Conservation (phyloP, 1,140 invertebrate genomes). For the Parasteatoda tepidariorum region DNA sequence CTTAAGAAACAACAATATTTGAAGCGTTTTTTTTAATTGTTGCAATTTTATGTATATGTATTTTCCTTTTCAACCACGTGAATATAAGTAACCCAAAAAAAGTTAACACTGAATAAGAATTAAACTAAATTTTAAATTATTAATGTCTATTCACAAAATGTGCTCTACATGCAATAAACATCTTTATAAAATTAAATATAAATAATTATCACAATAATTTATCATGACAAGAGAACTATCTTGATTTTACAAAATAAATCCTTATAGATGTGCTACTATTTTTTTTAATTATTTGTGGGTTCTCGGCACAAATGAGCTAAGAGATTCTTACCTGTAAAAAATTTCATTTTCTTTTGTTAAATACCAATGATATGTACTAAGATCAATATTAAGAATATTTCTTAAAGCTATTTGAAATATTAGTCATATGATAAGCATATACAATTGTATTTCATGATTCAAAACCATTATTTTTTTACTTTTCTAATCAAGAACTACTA, state of each 20-base stretch:
- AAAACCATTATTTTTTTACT: background rate
- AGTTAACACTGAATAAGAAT: background rate
- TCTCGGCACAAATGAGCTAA: no score
- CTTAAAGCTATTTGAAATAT: background rate
- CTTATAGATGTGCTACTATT: no score
- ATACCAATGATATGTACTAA: no score
- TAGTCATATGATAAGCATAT: background rate
- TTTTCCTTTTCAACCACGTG: background rate
- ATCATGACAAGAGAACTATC: no score
- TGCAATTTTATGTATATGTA: no score
- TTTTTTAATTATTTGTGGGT: no score
- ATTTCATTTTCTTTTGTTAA: no score
- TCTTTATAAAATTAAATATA: background rate
- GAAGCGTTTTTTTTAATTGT: background rate
- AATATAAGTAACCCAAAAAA: background rate
- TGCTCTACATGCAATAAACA: background rate
- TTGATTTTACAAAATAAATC: no score
- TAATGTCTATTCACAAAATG: background rate
- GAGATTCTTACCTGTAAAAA: no score
- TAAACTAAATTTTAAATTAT: background rate
- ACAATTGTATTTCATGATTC: background rate
- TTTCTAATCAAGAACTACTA: no score
- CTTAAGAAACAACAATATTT: no score
- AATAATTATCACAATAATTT: no score
- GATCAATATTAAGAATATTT: background rate